Conservation (phyloP, 2,113 vertebrate species). For the Daubentonia madagascariensis region DNA sequence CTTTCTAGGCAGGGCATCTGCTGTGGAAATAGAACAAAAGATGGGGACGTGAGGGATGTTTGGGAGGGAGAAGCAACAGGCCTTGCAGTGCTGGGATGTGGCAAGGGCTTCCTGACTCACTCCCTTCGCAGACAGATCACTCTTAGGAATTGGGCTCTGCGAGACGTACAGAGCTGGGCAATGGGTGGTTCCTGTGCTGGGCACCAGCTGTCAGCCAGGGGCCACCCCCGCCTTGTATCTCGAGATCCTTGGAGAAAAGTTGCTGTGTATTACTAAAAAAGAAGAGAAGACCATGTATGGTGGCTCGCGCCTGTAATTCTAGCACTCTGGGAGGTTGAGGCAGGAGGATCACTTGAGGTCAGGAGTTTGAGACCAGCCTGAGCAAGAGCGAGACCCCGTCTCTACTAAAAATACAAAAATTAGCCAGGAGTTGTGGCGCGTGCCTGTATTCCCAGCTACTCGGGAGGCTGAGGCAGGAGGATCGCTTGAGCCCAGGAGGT, state of each 20-base stretch:
- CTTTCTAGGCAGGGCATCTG: neutral
- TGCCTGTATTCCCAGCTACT: neutral
- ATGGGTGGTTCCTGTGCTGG: neutral
- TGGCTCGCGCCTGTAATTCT: neutral
- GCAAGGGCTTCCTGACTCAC: neutral
- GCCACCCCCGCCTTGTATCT: neutral
- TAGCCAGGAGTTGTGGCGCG: fast-evolving
- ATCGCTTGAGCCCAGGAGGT: neutral
- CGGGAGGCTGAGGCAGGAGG: neutral
- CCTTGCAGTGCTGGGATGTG: neutral
- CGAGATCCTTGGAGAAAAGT: neutral
- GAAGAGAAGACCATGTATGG: neutral
- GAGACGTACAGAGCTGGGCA: neutral
- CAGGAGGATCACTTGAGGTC: neutral
- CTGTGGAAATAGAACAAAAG: neutral
- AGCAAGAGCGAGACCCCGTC: neutral
- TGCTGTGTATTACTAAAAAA: neutral
- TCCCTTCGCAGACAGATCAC: neutral
- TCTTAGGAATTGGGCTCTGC: neutral
- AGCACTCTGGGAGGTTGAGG: neutral
- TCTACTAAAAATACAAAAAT: neutral
- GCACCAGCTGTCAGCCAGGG: neutral
- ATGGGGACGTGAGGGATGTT: neutral
- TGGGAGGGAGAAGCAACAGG: neutral
- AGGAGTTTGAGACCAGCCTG: neutral